phyloP scores from a whole-genome alignment of 1,140 invertebrate species.

The Aethina tumida region DNA sequence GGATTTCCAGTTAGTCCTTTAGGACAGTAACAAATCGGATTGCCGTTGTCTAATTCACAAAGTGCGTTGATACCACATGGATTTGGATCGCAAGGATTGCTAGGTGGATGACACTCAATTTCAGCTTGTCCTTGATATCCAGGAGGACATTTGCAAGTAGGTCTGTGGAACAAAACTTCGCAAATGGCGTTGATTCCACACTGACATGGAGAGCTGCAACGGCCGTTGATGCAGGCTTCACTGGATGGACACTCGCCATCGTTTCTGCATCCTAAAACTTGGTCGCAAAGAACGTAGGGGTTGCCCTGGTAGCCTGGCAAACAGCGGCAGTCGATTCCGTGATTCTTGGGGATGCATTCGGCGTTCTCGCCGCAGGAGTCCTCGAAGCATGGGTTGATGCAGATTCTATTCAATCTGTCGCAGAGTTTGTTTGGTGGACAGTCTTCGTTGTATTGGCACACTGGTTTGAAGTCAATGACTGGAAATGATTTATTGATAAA shows the following conservation, averaged over 20 bases:
- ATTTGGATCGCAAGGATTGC: conserved; percentile 69
- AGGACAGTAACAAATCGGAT: conserved; percentile 81
- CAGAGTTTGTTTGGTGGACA: conserved; percentile 73
- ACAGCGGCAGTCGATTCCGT: conserved; percentile 70
- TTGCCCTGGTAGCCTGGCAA: conserved; percentile 66
- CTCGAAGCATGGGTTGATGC: conserved; percentile 72
- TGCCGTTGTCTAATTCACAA: conserved; percentile 77
- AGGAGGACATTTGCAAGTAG: conserved; percentile 64
- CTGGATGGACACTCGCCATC: conserved; percentile 57
- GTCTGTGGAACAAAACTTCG: conserved; percentile 61
- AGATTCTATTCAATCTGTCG: conserved; percentile 69
- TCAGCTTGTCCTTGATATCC: conserved; percentile 64
- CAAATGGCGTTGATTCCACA: conserved; percentile 69
- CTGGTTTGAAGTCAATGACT: conserved; percentile 54
- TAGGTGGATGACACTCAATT: conserved; percentile 47
- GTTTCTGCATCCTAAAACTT: conserved; percentile 54
- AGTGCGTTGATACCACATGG: conserved; percentile 75
- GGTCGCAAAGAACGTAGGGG: conserved; percentile 61
- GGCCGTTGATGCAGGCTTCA: conserved; percentile 63
- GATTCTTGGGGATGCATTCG: conserved; percentile 65
- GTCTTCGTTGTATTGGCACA: conserved; percentile 85
- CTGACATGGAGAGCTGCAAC: conserved; percentile 63
- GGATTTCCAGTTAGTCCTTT: conserved; percentile 85
- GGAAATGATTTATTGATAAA: too few relatives aligned
- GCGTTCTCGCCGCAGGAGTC: conserved; percentile 78